These are phyloP conservation scores for Beaufortia kweichowensis DNA, from an alignment of 2,113 vertebrate genomes.

Conservation along the genomic window DNA sequence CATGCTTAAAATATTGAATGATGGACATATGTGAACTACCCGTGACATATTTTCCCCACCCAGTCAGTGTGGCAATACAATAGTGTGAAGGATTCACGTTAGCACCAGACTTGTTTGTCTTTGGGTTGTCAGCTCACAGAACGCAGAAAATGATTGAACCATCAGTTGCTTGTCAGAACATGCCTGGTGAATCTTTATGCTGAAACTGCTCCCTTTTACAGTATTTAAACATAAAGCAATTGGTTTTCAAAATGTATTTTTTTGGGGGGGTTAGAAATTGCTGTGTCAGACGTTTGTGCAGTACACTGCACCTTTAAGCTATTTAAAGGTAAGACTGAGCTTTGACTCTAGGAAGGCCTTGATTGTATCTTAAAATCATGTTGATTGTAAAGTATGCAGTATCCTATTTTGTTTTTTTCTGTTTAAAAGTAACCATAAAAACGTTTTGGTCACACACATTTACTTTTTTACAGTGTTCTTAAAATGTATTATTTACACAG, in stretches of 20 bases:
- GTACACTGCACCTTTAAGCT: too few species aligned
- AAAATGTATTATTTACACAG: too few species aligned
- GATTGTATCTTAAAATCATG: too few species aligned
- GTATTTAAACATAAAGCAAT: too few species aligned
- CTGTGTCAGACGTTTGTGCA: too few species aligned
- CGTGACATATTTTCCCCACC: conserved; percentile 26
- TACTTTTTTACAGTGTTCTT: too few species aligned
- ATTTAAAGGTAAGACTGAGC: too few species aligned
- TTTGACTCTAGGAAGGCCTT: too few species aligned
- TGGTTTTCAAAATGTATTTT: too few species aligned
- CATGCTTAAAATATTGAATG: conserved; percentile 22
- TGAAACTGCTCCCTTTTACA: conserved; percentile 33
- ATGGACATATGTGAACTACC: conserved; percentile 24
- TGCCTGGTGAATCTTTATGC: conserved; percentile 42
- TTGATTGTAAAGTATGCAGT: not conserved
- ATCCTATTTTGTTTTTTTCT: too few species aligned
- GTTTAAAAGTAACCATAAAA: not conserved
- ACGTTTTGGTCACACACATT: not conserved
- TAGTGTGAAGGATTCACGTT: conserved; percentile 41
- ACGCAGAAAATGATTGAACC: conserved; percentile 53
- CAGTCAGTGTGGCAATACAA: conserved; percentile 15
- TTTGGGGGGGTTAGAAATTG: too few species aligned
- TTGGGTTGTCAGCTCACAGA: conserved; percentile 44
- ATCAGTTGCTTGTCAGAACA: conserved; percentile 50
- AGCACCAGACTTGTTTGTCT: conserved; percentile 52